Percentiles rank a stretch among this genome's conserved stretches.
Evolutionary conservation across 2,797 vertebrate species (phyloP).

Genomic region (Gallinago nigripennis): DNA sequence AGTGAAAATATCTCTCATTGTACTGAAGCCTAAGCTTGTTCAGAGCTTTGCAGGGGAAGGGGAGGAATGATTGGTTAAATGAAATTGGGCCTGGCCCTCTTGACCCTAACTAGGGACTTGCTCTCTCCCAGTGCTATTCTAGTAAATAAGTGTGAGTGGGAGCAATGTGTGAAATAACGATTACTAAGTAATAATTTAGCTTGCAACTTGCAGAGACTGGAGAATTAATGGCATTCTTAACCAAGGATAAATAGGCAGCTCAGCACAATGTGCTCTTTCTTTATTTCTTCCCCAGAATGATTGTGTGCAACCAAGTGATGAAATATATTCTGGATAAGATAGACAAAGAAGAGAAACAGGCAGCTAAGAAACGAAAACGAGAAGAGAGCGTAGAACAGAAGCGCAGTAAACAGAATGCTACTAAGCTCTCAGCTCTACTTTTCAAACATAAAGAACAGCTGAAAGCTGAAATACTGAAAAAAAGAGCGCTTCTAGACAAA

Average conservation of each 20-base stretch:
- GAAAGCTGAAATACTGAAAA: constrained; percentile 94
- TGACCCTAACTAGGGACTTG: not conserved
- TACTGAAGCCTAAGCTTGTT: not conserved
- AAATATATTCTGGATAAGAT: constrained; percentile 97
- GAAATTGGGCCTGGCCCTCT: not conserved
- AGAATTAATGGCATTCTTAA: not conserved
- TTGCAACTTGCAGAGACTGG: not conserved
- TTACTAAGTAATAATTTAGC: not conserved
- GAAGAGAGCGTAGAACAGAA: constrained; percentile 96
- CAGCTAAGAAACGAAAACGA: constrained; percentile 89
- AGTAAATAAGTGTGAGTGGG: not conserved
- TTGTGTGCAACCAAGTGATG: constrained; percentile 98
- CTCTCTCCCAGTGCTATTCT: not conserved
- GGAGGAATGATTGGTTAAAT: not conserved
- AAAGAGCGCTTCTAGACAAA: constrained; percentile 93
- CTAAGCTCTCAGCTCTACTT: constrained; percentile 91
- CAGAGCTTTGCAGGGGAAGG: not conserved
- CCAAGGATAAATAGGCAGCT: not conserved
- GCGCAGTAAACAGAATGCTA: constrained; percentile 89
- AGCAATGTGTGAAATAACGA: not conserved
- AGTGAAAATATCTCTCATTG: not conserved
- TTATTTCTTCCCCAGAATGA: constrained; percentile 86
- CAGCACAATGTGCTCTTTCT: constrained; percentile 9
- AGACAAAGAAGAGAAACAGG: constrained; percentile 95
- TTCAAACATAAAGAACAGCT: constrained; percentile 96